These are phyloP conservation scores for Anastatus disparis DNA, from an alignment of 1,140 invertebrate genomes.

Conservation along the genomic window DNA sequence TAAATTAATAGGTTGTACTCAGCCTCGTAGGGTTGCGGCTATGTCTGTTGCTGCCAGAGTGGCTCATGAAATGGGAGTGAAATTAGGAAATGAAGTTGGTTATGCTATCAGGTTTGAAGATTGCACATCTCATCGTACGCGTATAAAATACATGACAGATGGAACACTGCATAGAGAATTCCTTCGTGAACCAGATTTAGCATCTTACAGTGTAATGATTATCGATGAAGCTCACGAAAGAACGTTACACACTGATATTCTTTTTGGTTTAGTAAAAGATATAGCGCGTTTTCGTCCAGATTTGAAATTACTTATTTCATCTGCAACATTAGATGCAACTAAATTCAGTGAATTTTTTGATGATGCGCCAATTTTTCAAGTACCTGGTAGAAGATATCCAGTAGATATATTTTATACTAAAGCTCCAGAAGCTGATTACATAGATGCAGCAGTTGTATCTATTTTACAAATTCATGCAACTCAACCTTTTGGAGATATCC, in stretches of 20 bases:
- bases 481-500: slow-evolving; percentile 93
- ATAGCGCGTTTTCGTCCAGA: slow-evolving; percentile 94
- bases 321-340: slow-evolving; percentile 96
- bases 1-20: slow-evolving; percentile 78
- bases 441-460: slow-evolving; percentile 96
- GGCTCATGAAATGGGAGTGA: slow-evolving; percentile 99
- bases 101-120: slow-evolving; percentile 99
- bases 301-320: slow-evolving; percentile 96
- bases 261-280: slow-evolving; percentile 98
- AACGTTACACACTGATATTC: slow-evolving; percentile 97
- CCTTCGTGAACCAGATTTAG: slow-evolving; percentile 94
- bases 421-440: slow-evolving; percentile 98
- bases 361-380: slow-evolving; percentile 97
- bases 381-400: slow-evolving; percentile 88
- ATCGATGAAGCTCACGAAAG: slow-evolving; percentile 99
- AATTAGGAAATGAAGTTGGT: slow-evolving; percentile 98
- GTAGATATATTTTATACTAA: slow-evolving; percentile 99
- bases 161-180: slow-evolving; percentile 98
- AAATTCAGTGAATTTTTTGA: slow-evolving; percentile 99
- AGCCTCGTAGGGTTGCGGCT: slow-evolving; percentile 94
- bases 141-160: slow-evolving; percentile 99
- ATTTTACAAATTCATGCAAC: slow-evolving; percentile 98
- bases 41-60: slow-evolving; percentile 99
- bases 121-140: slow-evolving; percentile 94
- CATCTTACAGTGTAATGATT: slow-evolving; percentile 96